Percentiles rank a stretch among this genome's conserved stretches.
Evolutionary conservation across 2,888 invertebrate species (phyloP).

Genomic region (Andrena flavipes): DNA sequence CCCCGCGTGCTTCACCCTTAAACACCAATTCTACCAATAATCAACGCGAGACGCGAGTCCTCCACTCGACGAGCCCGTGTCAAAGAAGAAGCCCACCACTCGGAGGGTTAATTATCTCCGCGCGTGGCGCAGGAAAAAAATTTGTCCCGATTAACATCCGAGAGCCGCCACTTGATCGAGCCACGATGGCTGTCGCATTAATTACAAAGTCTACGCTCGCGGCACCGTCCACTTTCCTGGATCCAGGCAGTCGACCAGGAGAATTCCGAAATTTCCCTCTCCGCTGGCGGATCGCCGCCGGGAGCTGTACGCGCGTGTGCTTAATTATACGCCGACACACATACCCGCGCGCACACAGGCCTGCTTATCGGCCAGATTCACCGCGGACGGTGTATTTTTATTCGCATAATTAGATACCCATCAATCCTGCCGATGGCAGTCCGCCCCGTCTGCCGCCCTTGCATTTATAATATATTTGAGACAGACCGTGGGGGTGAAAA

Average conservation of each 20-base stretch:
- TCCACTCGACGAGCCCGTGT: not conserved
- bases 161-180: constrained; percentile 26
- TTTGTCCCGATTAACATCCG: constrained; percentile 39
- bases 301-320: not conserved
- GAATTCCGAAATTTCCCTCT: constrained; percentile 36
- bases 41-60: not conserved
- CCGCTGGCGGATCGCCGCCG: not conserved
- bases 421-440: constrained; percentile 77
- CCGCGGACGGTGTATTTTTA: constrained; percentile 72
- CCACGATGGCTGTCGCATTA: constrained; percentile 12
- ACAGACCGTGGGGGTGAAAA: constrained; percentile 19
- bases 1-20: not conserved
- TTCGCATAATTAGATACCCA: constrained; percentile 80
- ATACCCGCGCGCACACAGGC: not conserved
- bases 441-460: constrained; percentile 35
- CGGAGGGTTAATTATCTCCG: constrained; percentile 27
- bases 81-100: not conserved
- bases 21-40: constrained; percentile 22
- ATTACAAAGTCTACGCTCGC: constrained; percentile 17
- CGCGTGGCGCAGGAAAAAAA: constrained; percentile 17
- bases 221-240: not conserved
- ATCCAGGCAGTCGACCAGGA: constrained; percentile 28
- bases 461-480: constrained; percentile 53
- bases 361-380: constrained; percentile 26
- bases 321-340: constrained; percentile 24